These are phyloP conservation scores for Nasonia longicornis DNA, from an alignment of 1,140 invertebrate genomes.

Conservation along the genomic window DNA sequence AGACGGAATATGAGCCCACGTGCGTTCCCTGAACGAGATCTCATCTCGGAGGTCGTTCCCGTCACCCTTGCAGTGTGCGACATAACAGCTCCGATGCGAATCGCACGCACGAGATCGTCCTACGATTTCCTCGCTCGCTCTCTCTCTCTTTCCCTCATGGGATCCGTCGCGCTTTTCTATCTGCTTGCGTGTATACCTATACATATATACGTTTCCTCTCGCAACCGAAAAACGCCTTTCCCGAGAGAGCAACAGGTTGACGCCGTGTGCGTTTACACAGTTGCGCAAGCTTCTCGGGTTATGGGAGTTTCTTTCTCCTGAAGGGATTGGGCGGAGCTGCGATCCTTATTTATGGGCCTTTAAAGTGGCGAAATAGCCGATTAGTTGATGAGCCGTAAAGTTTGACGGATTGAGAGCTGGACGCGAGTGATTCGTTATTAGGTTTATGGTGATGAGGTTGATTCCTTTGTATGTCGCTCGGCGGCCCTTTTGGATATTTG, in stretches of 20 bases:
- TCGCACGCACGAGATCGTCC: conserved; percentile 49
- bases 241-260: conserved; percentile 11
- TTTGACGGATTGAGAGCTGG: neutral
- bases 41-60: conserved; percentile 54
- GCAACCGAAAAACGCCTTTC: conserved; percentile 6
- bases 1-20: neutral
- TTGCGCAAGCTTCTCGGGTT: neutral
- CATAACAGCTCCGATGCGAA: conserved; percentile 1
- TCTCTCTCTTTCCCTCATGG: conserved; percentile 38
- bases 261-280: too few relatives aligned
- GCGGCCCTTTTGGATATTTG: neutral
- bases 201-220: neutral
- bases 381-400: neutral
- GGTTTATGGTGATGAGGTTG: neutral
- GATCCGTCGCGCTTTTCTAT: neutral
- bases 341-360: conserved; percentile 6
- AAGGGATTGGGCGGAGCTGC: conserved; percentile 4
- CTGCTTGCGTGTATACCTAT: neutral
- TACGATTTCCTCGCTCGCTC: conserved; percentile 52
- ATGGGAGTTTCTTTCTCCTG: neutral
- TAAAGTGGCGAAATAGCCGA: neutral
- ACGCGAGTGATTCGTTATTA: neutral
- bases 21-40: conserved; percentile 11
- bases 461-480: neutral
- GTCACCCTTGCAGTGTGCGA: conserved; percentile 49